Base-by-base conservation (phyloP, 2,113 vertebrate species). In the Anhinga rufa region DNA sequence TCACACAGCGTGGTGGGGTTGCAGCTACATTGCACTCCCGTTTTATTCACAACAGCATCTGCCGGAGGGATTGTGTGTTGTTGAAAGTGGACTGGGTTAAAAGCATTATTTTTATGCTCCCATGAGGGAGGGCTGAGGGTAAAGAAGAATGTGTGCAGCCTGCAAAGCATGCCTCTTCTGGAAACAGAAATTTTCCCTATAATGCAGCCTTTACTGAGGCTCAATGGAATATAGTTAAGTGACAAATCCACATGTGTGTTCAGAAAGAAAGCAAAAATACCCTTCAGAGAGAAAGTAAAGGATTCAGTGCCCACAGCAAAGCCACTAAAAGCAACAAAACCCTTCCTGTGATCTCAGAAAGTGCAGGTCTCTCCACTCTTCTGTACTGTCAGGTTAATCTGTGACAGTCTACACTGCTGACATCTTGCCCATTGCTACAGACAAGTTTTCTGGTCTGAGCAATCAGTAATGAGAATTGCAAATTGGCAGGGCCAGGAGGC, bases 1-100 rank as follows among this genome's bases (percentile, higher is more conserved):
- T 62, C 44, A 40, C 34, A 14, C 1, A 0, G 4, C 1, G 1
- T 16, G 15, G 51, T 38, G 20, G 17, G 32, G 12, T 28, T 55
- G 58, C 46, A 66, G 52, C 26, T 84, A 32, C 0, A 0, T 25
- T 46, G 9, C 10, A 22, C 17, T 69, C 38, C 34, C 16, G 11
- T 62, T 69, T 74, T 48, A 38, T 79, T 79, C 42, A 31, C 34
- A 78, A n/a, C 19, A 51, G 42, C 29, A 26, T 64, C 77, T 86
- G 44, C 31, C 0, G 1, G 38, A 82, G 55, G 25, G 22, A 48
- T 18, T 28, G 17, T 25, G 12, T 44, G 17, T 61, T 66, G 24
- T 7, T 93, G 66, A 42, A 79, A 83, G 22, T 31, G 31, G 34
- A 20, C 26, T 54, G 44, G 31, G 22, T 54, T 70, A 75, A 70